Percentiles rank a stretch among this genome's conserved stretches.
phyloP scores from a whole-genome alignment of 2,797 vertebrate species.

The Acomys russatus region DNA sequence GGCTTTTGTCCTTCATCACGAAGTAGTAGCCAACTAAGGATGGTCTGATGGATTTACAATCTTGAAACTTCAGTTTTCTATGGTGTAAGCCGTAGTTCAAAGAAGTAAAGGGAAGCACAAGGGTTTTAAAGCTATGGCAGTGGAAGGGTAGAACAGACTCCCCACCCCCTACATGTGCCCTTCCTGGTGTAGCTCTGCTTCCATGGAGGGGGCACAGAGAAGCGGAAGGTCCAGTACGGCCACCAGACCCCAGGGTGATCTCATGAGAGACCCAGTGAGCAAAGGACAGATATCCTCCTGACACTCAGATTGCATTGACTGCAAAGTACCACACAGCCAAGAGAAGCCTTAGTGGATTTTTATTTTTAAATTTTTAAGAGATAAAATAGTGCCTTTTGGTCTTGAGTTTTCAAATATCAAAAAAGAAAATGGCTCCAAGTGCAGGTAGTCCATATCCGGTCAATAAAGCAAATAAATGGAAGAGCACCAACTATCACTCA shows the following conservation, averaged over 20 bases:
- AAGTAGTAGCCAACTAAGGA: not conserved
- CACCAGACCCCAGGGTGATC: rapidly evolving
- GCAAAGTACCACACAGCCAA: not conserved
- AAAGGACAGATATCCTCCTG: rapidly evolving
- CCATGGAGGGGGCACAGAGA: rapidly evolving
- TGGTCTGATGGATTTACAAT: rapidly evolving
- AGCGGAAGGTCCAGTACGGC: rapidly evolving
- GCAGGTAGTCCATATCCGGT: not conserved
- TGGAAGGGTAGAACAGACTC: rapidly evolving
- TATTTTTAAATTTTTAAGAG: too few species aligned
- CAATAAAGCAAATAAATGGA: not conserved
- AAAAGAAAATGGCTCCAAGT: not conserved
- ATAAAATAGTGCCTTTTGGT: not conserved
- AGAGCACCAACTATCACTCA: not conserved
- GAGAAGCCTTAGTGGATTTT: not conserved
- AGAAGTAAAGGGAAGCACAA: not conserved
- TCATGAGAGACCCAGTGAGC: rapidly evolving
- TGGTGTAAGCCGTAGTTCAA: rapidly evolving
- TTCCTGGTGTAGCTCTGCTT: rapidly evolving
- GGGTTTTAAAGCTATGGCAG: rapidly evolving
- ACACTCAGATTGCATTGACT: not conserved
- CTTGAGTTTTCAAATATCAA: not conserved
- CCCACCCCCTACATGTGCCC: rapidly evolving
- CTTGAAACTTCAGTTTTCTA: not conserved
- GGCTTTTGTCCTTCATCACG: not conserved